Conservation (phyloP, 2,797 vertebrate species). For the Phataginus tetradactyla region DNA sequence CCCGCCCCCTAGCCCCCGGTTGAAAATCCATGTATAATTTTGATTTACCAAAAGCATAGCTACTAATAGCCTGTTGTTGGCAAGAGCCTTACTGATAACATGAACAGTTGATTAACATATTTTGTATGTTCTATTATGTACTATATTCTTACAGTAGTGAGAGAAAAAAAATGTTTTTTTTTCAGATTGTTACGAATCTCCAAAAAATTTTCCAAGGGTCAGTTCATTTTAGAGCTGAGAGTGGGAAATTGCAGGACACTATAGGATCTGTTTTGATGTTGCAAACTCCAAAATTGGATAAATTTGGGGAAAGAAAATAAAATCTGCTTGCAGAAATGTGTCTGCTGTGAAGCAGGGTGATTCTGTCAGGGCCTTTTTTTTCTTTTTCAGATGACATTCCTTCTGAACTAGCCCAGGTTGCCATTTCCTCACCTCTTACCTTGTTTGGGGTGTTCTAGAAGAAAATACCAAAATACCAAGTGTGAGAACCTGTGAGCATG, state of each 20-base stretch:
- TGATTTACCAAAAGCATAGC: no score
- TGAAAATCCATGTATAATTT: no score
- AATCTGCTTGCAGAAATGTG: constrained; percentile 45
- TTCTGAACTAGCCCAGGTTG: constrained; percentile 15
- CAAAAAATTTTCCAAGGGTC: no score
- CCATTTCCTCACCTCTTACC: constrained; percentile 34
- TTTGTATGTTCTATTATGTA: no score
- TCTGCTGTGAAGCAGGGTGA: neutral
- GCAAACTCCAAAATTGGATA: neutral
- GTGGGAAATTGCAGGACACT: constrained; percentile 2
- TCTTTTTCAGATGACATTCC: neutral
- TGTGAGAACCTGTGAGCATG: neutral
- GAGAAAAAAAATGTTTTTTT: no score
- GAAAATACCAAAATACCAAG: neutral
- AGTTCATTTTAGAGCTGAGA: constrained; percentile 37
- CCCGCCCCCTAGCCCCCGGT: no score
- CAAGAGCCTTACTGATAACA: no score
- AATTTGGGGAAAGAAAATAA: constrained; percentile 49
- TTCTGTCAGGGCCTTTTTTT: neutral
- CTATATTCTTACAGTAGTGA: no score
- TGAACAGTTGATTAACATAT: no score
- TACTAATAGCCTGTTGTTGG: no score
- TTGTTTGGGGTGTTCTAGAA: constrained; percentile 43
- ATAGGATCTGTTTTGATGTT: neutral
- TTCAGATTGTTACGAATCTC: no score